phyloP scores from a whole-genome alignment of 2,113 vertebrate species.

The Physeter macrocephalus region DNA sequence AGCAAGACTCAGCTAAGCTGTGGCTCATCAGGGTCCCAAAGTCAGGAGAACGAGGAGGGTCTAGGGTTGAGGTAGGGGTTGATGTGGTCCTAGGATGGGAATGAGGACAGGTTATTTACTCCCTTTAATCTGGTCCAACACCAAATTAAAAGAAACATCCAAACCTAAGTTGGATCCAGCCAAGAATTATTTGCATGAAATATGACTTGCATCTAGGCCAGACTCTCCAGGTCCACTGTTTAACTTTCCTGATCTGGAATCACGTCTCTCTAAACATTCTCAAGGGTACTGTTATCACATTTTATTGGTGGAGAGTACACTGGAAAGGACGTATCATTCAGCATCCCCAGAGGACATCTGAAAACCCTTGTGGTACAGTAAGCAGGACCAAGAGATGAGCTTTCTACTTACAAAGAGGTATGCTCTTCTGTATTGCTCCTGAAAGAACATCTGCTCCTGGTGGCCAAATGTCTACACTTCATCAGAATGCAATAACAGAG shows the following conservation, averaged over 20 bases:
- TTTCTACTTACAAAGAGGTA: neutral
- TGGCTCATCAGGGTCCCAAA: neutral
- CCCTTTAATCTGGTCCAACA: neutral
- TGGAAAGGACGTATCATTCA: neutral
- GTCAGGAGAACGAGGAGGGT: neutral
- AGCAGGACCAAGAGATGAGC: neutral
- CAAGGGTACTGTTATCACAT: neutral
- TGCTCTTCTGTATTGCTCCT: neutral
- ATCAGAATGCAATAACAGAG: conserved; percentile 66
- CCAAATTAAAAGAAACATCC: conserved; percentile 1
- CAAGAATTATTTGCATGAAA: neutral
- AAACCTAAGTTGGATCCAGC: neutral
- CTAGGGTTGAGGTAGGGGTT: neutral
- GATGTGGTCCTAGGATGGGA: neutral
- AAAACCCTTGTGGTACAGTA: neutral
- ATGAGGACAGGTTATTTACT: neutral
- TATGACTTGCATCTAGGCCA: neutral
- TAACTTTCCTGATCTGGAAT: conserved; percentile 31
- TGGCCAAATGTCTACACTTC: conserved; percentile 62
- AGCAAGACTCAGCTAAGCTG: neutral
- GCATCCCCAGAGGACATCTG: neutral
- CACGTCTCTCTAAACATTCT: neutral
- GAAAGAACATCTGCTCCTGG: neutral
- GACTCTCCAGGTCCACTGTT: neutral
- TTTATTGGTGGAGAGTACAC: neutral